These are phyloP conservation scores for Poecilia wingei DNA, from an alignment of 2,797 vertebrate species.

Conservation along the genomic window DNA sequence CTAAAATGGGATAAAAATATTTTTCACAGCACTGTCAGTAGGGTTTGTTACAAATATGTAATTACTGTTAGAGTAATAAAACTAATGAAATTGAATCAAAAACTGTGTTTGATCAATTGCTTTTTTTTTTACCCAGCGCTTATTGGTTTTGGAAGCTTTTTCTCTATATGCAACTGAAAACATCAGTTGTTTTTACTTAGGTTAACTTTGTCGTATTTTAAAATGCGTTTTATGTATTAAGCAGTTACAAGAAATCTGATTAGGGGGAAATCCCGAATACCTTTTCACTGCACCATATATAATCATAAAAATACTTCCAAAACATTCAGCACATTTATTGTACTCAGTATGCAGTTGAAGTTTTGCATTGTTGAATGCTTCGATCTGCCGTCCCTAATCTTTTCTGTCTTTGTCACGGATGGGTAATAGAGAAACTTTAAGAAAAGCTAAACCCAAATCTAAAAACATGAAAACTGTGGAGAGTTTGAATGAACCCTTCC, in stretches of 20 bases:
- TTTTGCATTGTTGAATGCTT: background rate
- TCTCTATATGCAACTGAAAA: background rate
- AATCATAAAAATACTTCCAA: background rate
- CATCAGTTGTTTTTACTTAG: background rate
- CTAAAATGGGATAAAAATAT: background rate
- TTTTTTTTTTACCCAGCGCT: background rate
- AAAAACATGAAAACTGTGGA: conserved; percentile 21
- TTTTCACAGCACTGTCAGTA: background rate
- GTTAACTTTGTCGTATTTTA: background rate
- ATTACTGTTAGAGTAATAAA: background rate
- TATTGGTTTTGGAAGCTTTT: background rate
- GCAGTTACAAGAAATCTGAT: background rate
- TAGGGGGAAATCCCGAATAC: background rate
- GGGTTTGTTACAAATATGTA: background rate
- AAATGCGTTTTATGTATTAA: background rate
- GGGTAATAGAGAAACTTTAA: background rate
- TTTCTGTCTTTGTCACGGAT: background rate
- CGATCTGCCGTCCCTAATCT: background rate
- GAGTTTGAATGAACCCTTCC: conserved; percentile 26
- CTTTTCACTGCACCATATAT: background rate
- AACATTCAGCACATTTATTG: background rate
- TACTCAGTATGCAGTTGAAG: background rate
- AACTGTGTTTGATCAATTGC: background rate
- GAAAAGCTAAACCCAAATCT: background rate
- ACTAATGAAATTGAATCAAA: background rate